Evolutionary conservation across 1,140 invertebrate genomes (phyloP), one percentile per base, ranked within the genome.

Genomic region (Octopus sinensis): DNA sequence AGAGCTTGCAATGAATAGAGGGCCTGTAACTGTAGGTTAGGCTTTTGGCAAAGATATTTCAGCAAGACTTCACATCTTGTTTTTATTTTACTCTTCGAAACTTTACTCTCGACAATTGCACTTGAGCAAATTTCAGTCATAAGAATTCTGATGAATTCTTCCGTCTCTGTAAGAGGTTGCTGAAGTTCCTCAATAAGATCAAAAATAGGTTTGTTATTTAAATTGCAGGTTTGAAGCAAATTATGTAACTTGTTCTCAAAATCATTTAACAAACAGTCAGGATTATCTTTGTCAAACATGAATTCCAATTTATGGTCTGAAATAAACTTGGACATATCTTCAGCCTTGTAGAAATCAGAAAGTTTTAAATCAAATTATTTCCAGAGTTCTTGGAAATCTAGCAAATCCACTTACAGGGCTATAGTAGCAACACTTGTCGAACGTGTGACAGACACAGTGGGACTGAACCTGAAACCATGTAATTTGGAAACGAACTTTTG

Each of bases 1-100:
- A 96, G 92, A 53, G 94, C 92, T 89, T 97, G 96, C 86, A 96
- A 92, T 68, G 95, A 95, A 90, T 94, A 95, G 77, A 97, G 92
- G 86, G 95, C 95, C 88, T 95, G 94, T 54, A 96, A 91, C 90
- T 97, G 95, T 71, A 94, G 91, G 56, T 93, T 90, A 80, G 93
- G 90, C 84, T 94, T 93, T 82, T 93, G 93, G 87, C 94, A 95
- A 12, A 96, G 93, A 87, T 94, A 96, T 78, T 94, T 93, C 76
- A 93, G 92, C 54, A 97, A 93, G 71, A 97, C 90, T 75, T 88
- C 91, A 85, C 91, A 88, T 62, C 92, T 89, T 78, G 86, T 90
- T 80, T 87, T 90, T 51, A 91, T 85, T 13, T 83, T 82, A n/a
- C 80, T 81, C 7, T 83, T 81, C 78, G 87, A 83, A 30, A 89